These are phyloP conservation scores for Botia kubotai DNA, from an alignment of 2,797 vertebrate species.

Conservation along the genomic window DNA sequence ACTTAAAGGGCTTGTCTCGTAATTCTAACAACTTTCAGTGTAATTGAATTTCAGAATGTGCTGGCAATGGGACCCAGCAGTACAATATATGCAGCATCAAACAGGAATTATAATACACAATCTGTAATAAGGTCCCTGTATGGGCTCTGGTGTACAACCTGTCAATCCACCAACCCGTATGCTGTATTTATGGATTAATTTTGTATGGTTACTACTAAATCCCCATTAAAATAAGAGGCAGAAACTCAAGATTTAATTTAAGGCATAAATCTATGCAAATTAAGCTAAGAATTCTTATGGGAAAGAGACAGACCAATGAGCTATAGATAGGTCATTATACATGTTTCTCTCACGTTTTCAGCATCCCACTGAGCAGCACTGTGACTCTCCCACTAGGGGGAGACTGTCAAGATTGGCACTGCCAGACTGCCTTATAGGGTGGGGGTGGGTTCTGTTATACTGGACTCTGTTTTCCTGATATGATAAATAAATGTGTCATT, in stretches of 20 bases:
- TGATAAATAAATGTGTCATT: neutral
- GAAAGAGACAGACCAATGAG: neutral
- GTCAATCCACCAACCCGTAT: neutral
- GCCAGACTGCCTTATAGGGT: neutral
- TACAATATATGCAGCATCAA: neutral
- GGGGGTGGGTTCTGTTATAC: neutral
- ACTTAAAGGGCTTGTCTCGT: neutral
- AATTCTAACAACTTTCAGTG: neutral
- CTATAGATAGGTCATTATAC: neutral
- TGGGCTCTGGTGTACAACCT: slow-evolving; percentile 7
- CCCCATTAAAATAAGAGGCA: neutral
- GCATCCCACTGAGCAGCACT: neutral
- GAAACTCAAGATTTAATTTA: neutral
- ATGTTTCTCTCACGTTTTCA: neutral
- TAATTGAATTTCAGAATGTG: slow-evolving; percentile 21
- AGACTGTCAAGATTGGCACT: slow-evolving; percentile 32
- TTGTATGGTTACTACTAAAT: neutral
- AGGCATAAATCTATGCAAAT: neutral
- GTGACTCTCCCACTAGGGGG: slow-evolving; percentile 48
- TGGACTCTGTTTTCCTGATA: neutral
- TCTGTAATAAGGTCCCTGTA: neutral
- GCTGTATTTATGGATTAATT: neutral
- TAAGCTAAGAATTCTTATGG: neutral
- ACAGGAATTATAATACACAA: neutral
- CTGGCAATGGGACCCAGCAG: neutral